Percentiles rank a stretch among this genome's conserved stretches.
phyloP scores from a whole-genome alignment of 2,113 vertebrate species.

The Aptenodytes patagonicus region DNA sequence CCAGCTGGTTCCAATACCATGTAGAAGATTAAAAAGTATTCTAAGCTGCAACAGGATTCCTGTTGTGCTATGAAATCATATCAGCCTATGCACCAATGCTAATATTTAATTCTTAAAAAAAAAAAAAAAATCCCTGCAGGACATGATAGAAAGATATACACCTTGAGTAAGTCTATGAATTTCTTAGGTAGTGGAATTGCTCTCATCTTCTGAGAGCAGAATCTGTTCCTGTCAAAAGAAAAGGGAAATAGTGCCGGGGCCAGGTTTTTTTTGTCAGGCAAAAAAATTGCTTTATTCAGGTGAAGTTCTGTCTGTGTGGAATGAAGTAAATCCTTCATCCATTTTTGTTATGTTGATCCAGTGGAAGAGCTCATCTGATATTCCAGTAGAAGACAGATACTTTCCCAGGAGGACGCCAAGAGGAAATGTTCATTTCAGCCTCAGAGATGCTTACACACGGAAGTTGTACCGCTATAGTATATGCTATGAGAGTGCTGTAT shows the following conservation, averaged over 20 bases:
- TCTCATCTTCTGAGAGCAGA: not conserved
- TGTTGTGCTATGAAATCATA: slow-evolving; percentile 29
- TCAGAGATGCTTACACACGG: not conserved
- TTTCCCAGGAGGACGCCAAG: not conserved
- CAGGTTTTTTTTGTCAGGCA: not conserved
- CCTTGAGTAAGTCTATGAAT: not conserved
- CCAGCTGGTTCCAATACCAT: not conserved
- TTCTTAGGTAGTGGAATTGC: not conserved
- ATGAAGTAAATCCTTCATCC: not conserved
- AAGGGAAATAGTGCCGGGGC: not conserved
- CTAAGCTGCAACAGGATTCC: not conserved
- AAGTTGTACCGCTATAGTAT: not conserved
- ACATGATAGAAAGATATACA: not conserved
- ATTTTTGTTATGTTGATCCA: not conserved
- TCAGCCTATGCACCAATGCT: not conserved
- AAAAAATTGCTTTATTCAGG: not conserved
- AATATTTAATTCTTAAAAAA: slow-evolving; percentile 7
- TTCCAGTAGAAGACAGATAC: not conserved
- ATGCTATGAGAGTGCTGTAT: not conserved
- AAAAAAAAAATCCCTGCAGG: not conserved
- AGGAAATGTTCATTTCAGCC: not conserved
- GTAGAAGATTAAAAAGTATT: slow-evolving; percentile 4
- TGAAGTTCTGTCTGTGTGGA: not conserved
- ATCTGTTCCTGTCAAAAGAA: not conserved
- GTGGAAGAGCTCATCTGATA: not conserved